These are phyloP conservation scores for Myotis davidii DNA, from an alignment of 2,113 vertebrate genomes.

Conservation along the genomic window DNA sequence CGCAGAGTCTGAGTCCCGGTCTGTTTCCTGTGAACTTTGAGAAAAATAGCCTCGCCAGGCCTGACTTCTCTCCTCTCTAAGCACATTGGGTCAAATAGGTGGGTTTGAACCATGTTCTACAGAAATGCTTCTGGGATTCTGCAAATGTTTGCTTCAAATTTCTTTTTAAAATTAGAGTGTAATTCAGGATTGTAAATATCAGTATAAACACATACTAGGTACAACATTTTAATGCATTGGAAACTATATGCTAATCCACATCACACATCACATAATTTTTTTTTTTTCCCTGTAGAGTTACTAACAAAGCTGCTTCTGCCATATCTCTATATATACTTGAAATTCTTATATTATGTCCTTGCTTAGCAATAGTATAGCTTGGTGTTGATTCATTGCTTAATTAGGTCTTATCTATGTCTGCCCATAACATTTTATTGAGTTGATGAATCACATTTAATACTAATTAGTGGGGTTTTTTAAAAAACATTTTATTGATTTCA, in stretches of 20 bases:
- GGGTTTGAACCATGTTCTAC: not conserved
- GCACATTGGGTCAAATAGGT: not conserved
- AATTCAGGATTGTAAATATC: not conserved
- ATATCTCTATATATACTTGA: not conserved
- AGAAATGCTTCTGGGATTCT: not conserved
- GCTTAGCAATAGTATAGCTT: not conserved
- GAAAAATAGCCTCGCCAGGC: not conserved
- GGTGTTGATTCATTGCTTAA: not conserved
- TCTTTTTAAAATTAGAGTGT: not conserved
- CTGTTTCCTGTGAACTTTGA: not conserved
- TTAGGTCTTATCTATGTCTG: not conserved
- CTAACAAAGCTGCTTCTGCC: not conserved
- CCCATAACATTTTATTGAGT: not conserved
- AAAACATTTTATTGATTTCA: too few species aligned
- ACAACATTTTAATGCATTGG: not conserved
- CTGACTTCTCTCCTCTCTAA: not conserved
- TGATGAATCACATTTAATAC: not conserved
- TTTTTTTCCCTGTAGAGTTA: not conserved
- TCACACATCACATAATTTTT: not conserved
- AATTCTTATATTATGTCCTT: not conserved
- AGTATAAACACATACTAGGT: not conserved
- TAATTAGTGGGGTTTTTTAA: too few species aligned
- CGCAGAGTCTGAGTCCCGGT: not conserved
- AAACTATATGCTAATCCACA: not conserved
- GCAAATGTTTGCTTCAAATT: not conserved